These are phyloP conservation scores for Polydrusus cervinus DNA, from an alignment of 2,888 invertebrate species.

Conservation along the genomic window DNA sequence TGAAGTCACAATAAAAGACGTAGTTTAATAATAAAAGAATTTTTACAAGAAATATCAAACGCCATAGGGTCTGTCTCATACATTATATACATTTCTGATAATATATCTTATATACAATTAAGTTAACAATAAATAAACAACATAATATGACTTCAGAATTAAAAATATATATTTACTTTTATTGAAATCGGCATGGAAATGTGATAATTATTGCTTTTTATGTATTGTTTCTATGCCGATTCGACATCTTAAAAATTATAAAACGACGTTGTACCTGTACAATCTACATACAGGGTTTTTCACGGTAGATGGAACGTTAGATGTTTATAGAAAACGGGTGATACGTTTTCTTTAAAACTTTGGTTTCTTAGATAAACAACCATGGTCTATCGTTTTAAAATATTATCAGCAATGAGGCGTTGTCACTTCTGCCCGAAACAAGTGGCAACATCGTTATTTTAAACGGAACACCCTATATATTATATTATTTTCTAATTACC, in stretches of 20 bases:
- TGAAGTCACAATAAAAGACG: slow-evolving; percentile 65
- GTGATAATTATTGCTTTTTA: slow-evolving; percentile 34
- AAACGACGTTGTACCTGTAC: slow-evolving; percentile 40
- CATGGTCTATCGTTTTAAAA: too few relatives aligned
- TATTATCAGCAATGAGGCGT: too few relatives aligned
- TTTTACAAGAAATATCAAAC: slow-evolving; percentile 68
- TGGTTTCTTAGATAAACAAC: too few relatives aligned
- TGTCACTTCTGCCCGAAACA: too few relatives aligned
- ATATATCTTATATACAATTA: slow-evolving; percentile 70
- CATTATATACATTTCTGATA: slow-evolving; percentile 66
- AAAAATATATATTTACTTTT: slow-evolving; percentile 48
- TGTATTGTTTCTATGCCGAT: slow-evolving; percentile 33
- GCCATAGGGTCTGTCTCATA: slow-evolving; percentile 69
- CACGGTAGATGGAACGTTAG: too few relatives aligned
- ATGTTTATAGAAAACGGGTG: too few relatives aligned
- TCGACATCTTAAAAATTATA: slow-evolving; percentile 32
- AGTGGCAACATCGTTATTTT: too few relatives aligned
- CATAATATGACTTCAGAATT: slow-evolving; percentile 66
- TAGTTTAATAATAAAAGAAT: slow-evolving; percentile 62
- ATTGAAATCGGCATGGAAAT: slow-evolving; percentile 33
- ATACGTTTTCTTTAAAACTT: too few relatives aligned
- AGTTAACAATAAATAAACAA: slow-evolving; percentile 68
- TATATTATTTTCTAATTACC: too few relatives aligned
- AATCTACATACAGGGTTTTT: too few relatives aligned
- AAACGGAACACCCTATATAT: too few relatives aligned